Evolutionary conservation across 2,888 invertebrate genomes (phyloP), one percentile per base, ranked within the genome.

Genomic region (Tenthredo scrophulariae): DNA sequence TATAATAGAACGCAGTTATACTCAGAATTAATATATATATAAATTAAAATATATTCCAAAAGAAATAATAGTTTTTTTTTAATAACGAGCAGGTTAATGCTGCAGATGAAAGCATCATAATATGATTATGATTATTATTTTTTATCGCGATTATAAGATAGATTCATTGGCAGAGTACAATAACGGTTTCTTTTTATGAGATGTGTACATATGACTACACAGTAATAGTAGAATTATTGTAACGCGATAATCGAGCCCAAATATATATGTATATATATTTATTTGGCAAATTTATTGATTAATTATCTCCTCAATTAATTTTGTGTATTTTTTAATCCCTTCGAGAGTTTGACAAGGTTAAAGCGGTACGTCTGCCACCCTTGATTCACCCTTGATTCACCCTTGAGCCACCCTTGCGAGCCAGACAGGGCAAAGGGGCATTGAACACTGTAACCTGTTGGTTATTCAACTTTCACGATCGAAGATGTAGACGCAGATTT

Each of bases 401-500:
- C 43, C 43, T 43, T 43, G 43, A 67, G 18, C 65, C 26, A 83
- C 67, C 67, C 65, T 80, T 80, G 26, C 80, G 26, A 58, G 80
- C 67, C 83, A 83, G 83, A 67, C 83, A 80, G 80, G 58, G 40
- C 26, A 40, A 33, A 26, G 62, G 83, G 83, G 43, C 83, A 40
- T 46, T 43, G 83, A 67, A 83, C 83, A 67, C 83, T 26, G 1
- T 67, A 33, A 70, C 83, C 67, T 83, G 83, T 83, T 70, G 83
- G 83, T 83, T 65, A 54, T 83, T 83, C 83, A 83, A 83, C 83
- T 29, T 43, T 65, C 26, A 10, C 46, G 67, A 62, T 62, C 80
- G 62, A 40, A 37, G 62, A 77, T 54, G 18, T 9, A 74, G 22
- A n/a, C 37, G 33, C 13, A 37, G 2, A 33, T 40, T 80, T 58